Evolutionary conservation across 1,140 invertebrate genomes (phyloP).

Genomic region (Aphelenchoides besseyi): DNA sequence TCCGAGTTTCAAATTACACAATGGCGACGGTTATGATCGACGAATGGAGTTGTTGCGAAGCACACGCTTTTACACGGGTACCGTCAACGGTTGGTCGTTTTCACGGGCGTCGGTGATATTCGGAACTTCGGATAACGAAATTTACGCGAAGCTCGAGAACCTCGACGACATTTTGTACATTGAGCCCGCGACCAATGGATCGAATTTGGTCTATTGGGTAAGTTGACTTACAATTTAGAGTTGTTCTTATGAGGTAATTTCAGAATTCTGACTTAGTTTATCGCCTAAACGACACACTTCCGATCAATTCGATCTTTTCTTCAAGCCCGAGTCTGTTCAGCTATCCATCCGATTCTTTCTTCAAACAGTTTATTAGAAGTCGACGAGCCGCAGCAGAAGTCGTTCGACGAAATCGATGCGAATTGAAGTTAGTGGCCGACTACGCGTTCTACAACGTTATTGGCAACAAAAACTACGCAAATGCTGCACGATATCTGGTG

Average conservation of each 20-base stretch:
- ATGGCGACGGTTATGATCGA: background rate
- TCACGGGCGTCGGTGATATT: background rate
- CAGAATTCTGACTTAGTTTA: background rate
- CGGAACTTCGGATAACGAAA: background rate
- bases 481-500: constrained; percentile 49
- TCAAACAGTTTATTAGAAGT: constrained; percentile 6
- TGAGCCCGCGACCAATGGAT: background rate
- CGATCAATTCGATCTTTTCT: background rate
- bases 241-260: background rate
- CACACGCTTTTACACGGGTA: constrained; percentile 10
- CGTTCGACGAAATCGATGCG: constrained; percentile 40
- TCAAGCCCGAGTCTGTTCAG: background rate
- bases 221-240: background rate
- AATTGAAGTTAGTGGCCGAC: constrained; percentile 47
- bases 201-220: constrained; percentile 9
- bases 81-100: background rate
- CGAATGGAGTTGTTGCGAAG: constrained; percentile 2
- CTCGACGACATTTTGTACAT: background rate
- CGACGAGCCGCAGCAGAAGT: constrained; percentile 22
- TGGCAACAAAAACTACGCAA: constrained; percentile 49
- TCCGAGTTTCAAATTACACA: background rate
- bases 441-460: constrained; percentile 43
- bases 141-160: constrained; percentile 9
- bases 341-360: background rate
- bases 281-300: background rate